Evolutionary conservation across 2,797 vertebrate genomes (phyloP).

Genomic region (Enteromius fasciolatus): DNA sequence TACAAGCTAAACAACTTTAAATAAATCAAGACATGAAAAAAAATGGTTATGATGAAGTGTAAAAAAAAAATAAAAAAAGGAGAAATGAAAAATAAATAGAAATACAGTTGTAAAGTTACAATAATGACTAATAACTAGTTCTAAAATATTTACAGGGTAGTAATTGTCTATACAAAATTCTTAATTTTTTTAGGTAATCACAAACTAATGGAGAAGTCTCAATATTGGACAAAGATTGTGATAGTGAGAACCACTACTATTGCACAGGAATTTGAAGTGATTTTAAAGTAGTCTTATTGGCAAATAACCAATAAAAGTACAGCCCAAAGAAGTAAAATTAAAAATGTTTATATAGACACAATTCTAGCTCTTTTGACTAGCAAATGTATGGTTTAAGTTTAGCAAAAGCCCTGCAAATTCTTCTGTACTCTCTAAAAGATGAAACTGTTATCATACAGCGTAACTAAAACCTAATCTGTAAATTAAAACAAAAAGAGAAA

Average conservation of each 20-base stretch:
- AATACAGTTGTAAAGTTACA: not conserved
- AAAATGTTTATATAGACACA: not conserved
- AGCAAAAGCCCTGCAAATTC: not conserved
- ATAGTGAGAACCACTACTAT: not conserved
- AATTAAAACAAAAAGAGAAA: constrained; percentile 21
- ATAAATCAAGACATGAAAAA: not conserved
- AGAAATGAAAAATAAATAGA: not conserved
- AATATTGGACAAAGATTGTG: not conserved
- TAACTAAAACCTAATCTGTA: not conserved
- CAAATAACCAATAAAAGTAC: not conserved
- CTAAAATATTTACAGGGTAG: not conserved
- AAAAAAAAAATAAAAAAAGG: not conserved
- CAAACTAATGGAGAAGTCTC: not conserved
- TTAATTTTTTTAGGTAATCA: not conserved
- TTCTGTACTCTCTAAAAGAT: not conserved
- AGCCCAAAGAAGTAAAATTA: not conserved
- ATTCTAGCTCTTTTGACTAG: not conserved
- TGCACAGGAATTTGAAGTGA: not conserved
- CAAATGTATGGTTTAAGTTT: not conserved
- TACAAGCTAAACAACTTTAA: not conserved
- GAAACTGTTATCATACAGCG: not conserved
- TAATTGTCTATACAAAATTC: not conserved
- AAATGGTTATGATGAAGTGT: not conserved
- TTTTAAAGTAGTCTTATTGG: not conserved
- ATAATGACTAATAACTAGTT: not conserved